Percentiles rank a stretch among this genome's conserved stretches.
Conservation (phyloP, 2,113 vertebrate species). For the Rafetus swinhoei region DNA sequence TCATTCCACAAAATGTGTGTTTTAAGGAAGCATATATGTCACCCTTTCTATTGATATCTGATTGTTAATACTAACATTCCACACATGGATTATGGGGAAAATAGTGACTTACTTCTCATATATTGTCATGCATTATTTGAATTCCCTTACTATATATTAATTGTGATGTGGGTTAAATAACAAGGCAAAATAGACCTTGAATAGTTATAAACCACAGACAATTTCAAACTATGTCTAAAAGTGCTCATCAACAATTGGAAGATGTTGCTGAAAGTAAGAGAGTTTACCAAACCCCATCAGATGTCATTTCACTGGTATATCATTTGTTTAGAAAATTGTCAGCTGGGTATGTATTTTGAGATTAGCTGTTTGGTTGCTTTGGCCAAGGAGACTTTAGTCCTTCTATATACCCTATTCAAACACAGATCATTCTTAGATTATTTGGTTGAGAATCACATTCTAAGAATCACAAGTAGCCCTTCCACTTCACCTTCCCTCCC, state of each 20-base stretch:
- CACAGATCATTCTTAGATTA: neutral
- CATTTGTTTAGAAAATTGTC: neutral
- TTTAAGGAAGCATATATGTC: neutral
- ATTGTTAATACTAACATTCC: neutral
- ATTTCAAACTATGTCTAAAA: neutral
- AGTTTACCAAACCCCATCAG: neutral
- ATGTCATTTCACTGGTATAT: neutral
- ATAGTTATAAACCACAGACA: neutral
- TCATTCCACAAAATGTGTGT: neutral
- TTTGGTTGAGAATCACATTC: slow-evolving; percentile 39
- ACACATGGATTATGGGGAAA: rapidly evolving
- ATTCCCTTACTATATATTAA: neutral
- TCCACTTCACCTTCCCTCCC: slow-evolving; percentile 55
- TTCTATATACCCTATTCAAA: slow-evolving; percentile 17
- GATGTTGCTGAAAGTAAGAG: neutral
- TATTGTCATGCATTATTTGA: rapidly evolving
- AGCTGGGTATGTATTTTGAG: neutral
- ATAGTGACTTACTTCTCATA: rapidly evolving
- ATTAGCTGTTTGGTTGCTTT: neutral
- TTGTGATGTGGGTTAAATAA: neutral
- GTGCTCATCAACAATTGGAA: neutral
- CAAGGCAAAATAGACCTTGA: neutral
- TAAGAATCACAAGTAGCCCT: slow-evolving; percentile 9
- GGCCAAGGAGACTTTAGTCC: neutral
- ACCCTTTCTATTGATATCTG: neutral